phyloP scores from a whole-genome alignment of 2,797 vertebrate genomes.

The Poecilia velifera region DNA sequence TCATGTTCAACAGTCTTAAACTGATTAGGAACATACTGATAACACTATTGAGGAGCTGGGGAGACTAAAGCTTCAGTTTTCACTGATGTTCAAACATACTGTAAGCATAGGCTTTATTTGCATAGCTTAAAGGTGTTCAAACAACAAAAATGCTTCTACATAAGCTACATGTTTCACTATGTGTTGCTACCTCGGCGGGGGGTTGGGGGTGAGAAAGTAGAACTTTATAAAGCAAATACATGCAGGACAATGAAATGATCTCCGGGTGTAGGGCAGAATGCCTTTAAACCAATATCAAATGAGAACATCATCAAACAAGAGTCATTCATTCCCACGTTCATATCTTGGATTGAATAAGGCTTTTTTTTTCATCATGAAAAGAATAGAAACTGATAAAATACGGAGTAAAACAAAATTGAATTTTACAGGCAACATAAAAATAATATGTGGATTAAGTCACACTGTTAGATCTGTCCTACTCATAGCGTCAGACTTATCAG shows the following conservation, averaged over 20 bases:
- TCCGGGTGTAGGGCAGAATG: conserved; percentile 48
- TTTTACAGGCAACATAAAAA: conserved; percentile 41
- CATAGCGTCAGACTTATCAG: conserved; percentile 61
- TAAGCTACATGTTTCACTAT: conserved; percentile 73
- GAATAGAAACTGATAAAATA: conserved; percentile 54
- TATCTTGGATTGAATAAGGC: conserved; percentile 73
- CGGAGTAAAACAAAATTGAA: conserved; percentile 44
- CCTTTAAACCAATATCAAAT: conserved; percentile 78
- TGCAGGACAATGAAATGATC: conserved; percentile 44
- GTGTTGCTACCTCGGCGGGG: conserved; percentile 53
- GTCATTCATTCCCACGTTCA: conserved; percentile 83
- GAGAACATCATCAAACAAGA: conserved; percentile 80
- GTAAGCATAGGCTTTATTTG: conserved; percentile 77
- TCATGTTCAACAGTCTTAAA: conserved; percentile 58
- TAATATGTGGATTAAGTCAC: conserved; percentile 48
- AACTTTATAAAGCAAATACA: conserved; percentile 56
- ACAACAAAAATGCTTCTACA: conserved; percentile 59
- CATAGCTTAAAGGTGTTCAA: conserved; percentile 82
- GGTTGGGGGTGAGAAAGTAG: conserved; percentile 24
- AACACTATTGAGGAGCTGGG: conserved; percentile 38
- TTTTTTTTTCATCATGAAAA: conserved; percentile 51
- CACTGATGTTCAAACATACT: conserved; percentile 53
- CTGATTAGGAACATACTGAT: conserved; percentile 34
- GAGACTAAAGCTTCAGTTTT: conserved; percentile 39
- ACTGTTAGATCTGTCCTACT: conserved; percentile 60